A percentile compares a stretch with the other conserved stretches of the same genome.
phyloP scores from a whole-genome alignment of 2,797 vertebrate genomes.

The Artibeus lituratus region DNA sequence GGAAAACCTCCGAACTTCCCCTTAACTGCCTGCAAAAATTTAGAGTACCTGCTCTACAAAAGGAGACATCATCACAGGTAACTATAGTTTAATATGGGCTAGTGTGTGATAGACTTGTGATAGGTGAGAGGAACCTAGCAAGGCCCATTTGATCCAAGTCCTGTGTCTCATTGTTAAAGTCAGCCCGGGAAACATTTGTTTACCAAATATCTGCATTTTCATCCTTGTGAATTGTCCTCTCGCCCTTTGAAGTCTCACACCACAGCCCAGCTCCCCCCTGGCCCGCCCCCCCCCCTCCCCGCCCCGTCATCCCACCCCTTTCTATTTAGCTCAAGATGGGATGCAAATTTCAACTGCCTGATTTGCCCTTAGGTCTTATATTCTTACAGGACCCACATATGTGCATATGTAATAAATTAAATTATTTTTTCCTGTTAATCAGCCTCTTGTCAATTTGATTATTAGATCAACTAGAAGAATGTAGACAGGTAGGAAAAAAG shows the following conservation, averaged over 20 bases:
- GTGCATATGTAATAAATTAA: not conserved
- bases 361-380: not conserved
- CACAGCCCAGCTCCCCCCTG: too few relatives aligned
- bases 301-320: not conserved
- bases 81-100: not conserved
- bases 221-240: not conserved
- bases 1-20: not conserved
- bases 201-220: not conserved
- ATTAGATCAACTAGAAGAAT: not conserved
- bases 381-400: not conserved
- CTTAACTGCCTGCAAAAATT: not conserved
- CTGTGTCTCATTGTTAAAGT: not conserved
- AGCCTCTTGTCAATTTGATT: not conserved
- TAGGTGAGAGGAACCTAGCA: not conserved
- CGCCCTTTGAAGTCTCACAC: not conserved
- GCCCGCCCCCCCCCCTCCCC: too few relatives aligned
- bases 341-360: not conserved
- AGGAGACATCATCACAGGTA: not conserved
- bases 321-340: not conserved
- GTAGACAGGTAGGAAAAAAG: not conserved
- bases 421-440: not conserved
- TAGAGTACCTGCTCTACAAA: not conserved
- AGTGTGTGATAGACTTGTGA: not conserved
- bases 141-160: not conserved
- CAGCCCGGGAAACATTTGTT: not conserved